Percentiles rank a stretch among this genome's conserved stretches.
Evolutionary conservation across 2,888 invertebrate species (phyloP).

Genomic region (Cataglyphis cursor): DNA sequence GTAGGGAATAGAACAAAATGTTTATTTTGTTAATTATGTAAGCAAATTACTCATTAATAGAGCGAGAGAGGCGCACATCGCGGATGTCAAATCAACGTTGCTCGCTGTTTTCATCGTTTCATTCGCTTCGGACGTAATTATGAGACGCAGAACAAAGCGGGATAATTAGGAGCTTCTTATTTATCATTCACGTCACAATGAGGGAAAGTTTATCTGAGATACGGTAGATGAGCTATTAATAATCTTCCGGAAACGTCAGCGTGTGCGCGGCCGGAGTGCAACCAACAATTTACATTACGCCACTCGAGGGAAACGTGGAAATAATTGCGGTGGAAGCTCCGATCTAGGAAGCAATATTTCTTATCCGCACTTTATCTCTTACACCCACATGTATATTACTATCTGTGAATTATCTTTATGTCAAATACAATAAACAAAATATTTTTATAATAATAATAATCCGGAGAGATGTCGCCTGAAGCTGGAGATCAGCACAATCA

Average conservation of each 20-base stretch:
- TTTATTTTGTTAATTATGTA: constrained; percentile 17
- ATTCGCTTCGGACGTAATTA: constrained; percentile 22
- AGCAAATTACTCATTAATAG: background rate
- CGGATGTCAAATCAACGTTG: constrained; percentile 14
- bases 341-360: constrained; percentile 9
- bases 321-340: constrained; percentile 28
- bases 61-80: background rate
- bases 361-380: background rate
- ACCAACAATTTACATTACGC: constrained; percentile 44
- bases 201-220: constrained; percentile 33
- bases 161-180: constrained; percentile 37
- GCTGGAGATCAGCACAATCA: background rate
- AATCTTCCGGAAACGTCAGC: constrained; percentile 21
- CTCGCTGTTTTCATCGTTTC: background rate
- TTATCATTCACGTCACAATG: constrained; percentile 30
- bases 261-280: background rate
- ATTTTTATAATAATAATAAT: constrained; percentile 15
- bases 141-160: background rate
- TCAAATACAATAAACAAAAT: background rate
- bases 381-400: background rate
- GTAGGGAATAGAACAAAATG: background rate
- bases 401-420: background rate
- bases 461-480: background rate
- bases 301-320: constrained; percentile 36
- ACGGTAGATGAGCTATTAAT: constrained; percentile 36